Percentiles rank a stretch among this genome's conserved stretches.
These are phyloP conservation scores for Venturia canescens DNA, from an alignment of 1,140 invertebrate genomes.

Conservation along the genomic window DNA sequence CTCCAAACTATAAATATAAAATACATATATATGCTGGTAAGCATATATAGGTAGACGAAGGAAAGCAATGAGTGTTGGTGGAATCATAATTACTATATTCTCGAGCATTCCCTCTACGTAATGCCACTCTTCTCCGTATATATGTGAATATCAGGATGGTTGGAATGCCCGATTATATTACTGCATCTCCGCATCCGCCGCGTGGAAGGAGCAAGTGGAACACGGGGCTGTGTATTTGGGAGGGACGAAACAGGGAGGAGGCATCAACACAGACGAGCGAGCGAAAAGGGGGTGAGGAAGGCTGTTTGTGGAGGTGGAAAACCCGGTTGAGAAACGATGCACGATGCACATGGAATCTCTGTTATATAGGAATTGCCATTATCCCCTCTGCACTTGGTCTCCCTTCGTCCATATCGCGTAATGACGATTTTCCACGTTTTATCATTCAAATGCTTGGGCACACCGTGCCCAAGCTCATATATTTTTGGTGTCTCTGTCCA, in stretches of 20 bases:
- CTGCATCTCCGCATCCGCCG: not conserved
- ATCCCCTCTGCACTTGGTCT: not conserved
- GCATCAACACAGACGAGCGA: not conserved
- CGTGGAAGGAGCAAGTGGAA: slow-evolving; percentile 41
- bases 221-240: not conserved
- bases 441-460: slow-evolving; percentile 29
- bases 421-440: slow-evolving; percentile 47
- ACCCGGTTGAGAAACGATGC: not conserved
- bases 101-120: slow-evolving; percentile 58
- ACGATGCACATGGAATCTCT: slow-evolving; percentile 46
- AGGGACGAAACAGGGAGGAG: not conserved
- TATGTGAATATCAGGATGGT: slow-evolving; percentile 46
- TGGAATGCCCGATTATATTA: slow-evolving; percentile 61
- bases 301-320: slow-evolving; percentile 26
- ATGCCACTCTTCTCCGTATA: slow-evolving; percentile 54
- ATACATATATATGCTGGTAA: not conserved
- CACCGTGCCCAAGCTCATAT: not conserved
- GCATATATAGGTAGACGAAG: not conserved
- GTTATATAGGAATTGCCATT: slow-evolving; percentile 18
- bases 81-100: slow-evolving; percentile 69
- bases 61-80: slow-evolving; percentile 40
- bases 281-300: not conserved
- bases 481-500: not conserved
- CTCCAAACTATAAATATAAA: not conserved
- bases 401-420: slow-evolving; percentile 3